Evolutionary conservation across 1,140 invertebrate species (phyloP), one percentile per base, ranked within the genome.

Genomic region (Tyrophagus putrescentiae): DNA sequence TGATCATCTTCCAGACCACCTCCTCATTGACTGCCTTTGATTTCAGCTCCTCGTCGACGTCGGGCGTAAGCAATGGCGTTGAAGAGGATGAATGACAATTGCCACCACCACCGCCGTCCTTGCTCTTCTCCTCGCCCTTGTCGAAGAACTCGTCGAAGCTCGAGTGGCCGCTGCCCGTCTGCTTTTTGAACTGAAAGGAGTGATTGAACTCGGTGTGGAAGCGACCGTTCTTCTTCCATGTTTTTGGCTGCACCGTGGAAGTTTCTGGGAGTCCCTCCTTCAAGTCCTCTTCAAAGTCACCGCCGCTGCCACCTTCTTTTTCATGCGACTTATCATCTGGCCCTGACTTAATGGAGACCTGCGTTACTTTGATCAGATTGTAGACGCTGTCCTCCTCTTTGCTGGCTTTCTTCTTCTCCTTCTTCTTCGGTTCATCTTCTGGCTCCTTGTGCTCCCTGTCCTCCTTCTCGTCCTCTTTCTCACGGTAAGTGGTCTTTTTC

Each of bases 141-240:
- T n/a, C 13, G 25, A 27, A 2, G 27, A 54, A 54, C 9, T 54
- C 25, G 32, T 54, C 39, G 3, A 48, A 48, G 7, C 7, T 48
- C 31, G n/a, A 31, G 4, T 54, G 52, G 32, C 25, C 25, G 13
- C 13, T 27, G n/a, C 25, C 52, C 9, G 52, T 18, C 25, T 32
- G 9, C 25, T 54, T 28, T 54, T 54, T 27, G 27, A 32, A 54
- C 11, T 54, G 13, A 33, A 31, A 54, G n/a, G 52, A 54, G 13
- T 54, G 25, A 28, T 54, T 54, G 27, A 27, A 54, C 27, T 54
- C 52, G 39, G 32, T 31, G 11, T 27, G 52, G 27, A 54, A 54
- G n/a, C 27, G 25, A 7, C 45, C 45, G 18, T 48, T 48, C 45
- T 48, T 48, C 36, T 39, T 39, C 13, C 13, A 13, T 21, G 21